Base-by-base conservation (phyloP, 2,113 vertebrate genomes). In the Ciconia stormi region DNA sequence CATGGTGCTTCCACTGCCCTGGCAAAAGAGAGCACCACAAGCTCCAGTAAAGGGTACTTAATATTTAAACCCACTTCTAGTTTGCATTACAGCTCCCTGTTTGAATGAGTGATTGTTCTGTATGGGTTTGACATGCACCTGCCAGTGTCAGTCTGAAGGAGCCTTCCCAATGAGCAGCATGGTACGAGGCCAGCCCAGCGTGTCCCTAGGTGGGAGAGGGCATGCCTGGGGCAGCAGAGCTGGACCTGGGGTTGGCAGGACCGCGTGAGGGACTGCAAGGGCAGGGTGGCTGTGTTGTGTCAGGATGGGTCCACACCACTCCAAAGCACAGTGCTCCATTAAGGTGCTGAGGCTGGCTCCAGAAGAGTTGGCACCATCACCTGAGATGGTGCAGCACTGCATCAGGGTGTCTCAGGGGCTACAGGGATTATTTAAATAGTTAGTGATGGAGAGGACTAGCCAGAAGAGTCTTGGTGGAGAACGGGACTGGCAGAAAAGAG, bases 121-220 rank as follows among this genome's bases (percentile, higher is more conserved):
- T 11, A 1, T 36, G 61, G 56, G 26, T 65, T 44, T 71, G 93
- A 58, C 10, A 4, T 4, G 19, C 17, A 16, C 32, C 42, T 74
- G 19, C 61, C 36, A 27, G 16, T 7, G 52, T 36, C 3, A 14
- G 22, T 66, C 44, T 38, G 38, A 77, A 18, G 42, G 29, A 77
- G n/a, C 25, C 36, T 52, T 10, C 46, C 32, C 4, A 3, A 26
- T 2, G 5, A 59, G 7, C 1, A 3, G 11, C 0, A 10, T 61
- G 50, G 34, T 34, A 36, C 15, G 3, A 42, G 40, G 25, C 15
- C 47, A 74, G 36, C 25, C 65, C 38, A n/a, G 49, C 0, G 1
- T 21, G 11, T 55, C 26, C 19, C 25, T 44, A 20, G 36, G 17
- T 44, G 49, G 77, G 16, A 76, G 32, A 89, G 18, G 42, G 10